A percentile compares a stretch with the other conserved stretches of the same genome.
These are phyloP conservation scores for Adoxophyes honmai DNA, from an alignment of 1,140 invertebrate species.

Conservation along the genomic window DNA sequence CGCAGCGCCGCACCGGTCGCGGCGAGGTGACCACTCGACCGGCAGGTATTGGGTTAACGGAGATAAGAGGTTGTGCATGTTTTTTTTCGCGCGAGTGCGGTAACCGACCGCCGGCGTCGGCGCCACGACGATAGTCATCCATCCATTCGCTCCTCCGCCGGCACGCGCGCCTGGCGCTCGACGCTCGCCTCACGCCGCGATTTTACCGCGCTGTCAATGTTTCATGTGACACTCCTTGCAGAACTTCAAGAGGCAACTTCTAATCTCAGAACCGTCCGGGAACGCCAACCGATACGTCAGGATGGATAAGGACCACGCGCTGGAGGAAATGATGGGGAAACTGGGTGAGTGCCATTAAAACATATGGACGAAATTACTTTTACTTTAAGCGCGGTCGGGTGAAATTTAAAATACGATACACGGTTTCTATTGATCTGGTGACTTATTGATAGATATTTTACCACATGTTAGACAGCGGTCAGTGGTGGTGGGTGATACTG, in stretches of 20 bases:
- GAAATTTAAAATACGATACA: background rate
- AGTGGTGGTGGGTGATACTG: conserved; percentile 2
- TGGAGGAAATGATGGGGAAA: conserved; percentile 83
- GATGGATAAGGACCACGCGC: conserved; percentile 81
- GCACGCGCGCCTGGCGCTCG: conserved; percentile 52
- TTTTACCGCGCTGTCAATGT: conserved; percentile 42
- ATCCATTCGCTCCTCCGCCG: conserved; percentile 66
- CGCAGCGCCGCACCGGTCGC: conserved; percentile 26
- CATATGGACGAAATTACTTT: conserved; percentile 36
- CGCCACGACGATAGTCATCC: conserved; percentile 42
- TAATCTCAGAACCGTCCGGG: conserved; percentile 10
- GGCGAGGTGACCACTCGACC: conserved; percentile 28
- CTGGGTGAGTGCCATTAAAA: conserved; percentile 74
- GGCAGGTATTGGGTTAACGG: conserved; percentile 38
- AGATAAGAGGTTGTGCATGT: conserved; percentile 52
- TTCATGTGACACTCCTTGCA: conserved; percentile 49
- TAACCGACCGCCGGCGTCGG: conserved; percentile 47
- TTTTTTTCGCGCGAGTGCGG: conserved; percentile 59
- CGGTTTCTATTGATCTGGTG: background rate
- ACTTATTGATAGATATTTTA: background rate
- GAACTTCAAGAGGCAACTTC: conserved; percentile 31
- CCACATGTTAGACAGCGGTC: background rate
- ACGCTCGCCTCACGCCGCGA: conserved; percentile 32
- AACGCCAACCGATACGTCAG: conserved; percentile 15
- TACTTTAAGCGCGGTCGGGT: background rate